Percentiles rank a stretch among this genome's conserved stretches.
These are phyloP conservation scores for Formica exsecta DNA, from an alignment of 1,140 invertebrate species.

Conservation along the genomic window DNA sequence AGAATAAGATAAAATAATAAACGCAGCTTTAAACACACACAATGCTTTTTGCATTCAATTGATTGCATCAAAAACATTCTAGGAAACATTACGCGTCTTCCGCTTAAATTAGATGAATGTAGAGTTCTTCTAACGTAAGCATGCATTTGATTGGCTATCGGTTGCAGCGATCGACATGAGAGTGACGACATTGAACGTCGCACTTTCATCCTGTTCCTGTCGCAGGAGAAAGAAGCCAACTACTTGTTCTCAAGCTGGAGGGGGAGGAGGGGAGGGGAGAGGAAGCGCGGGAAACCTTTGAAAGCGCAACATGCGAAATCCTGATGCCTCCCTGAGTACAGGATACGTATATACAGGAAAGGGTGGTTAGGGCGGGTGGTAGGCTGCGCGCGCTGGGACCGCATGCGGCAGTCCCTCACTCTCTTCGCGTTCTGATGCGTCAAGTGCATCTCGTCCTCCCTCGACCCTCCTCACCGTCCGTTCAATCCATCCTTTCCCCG, in stretches of 20 bases:
- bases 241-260: not conserved
- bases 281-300: constrained; percentile 34
- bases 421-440: constrained; percentile 80
- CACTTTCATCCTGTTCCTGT: not conserved
- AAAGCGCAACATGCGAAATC: constrained; percentile 41
- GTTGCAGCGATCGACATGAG: not conserved
- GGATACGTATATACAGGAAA: constrained; percentile 38
- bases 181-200: constrained; percentile 14
- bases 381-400: constrained; percentile 82
- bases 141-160: not conserved
- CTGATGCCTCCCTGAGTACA: constrained; percentile 10
- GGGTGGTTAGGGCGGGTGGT: constrained; percentile 66
- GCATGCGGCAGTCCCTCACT: constrained; percentile 81
- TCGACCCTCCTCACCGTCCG: constrained; percentile 32
- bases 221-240: constrained; percentile 31
- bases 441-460: constrained; percentile 79
- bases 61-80: not conserved
- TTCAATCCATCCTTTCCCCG: constrained; percentile 46
- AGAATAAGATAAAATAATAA: not conserved
- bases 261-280: no score
- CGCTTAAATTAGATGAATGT: not conserved
- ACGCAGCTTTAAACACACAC: not conserved
- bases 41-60: not conserved
- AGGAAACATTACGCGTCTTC: not conserved
- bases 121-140: not conserved